Evolutionary conservation across 2,113 vertebrate species (phyloP).

Genomic region (Sylvietta virens): DNA sequence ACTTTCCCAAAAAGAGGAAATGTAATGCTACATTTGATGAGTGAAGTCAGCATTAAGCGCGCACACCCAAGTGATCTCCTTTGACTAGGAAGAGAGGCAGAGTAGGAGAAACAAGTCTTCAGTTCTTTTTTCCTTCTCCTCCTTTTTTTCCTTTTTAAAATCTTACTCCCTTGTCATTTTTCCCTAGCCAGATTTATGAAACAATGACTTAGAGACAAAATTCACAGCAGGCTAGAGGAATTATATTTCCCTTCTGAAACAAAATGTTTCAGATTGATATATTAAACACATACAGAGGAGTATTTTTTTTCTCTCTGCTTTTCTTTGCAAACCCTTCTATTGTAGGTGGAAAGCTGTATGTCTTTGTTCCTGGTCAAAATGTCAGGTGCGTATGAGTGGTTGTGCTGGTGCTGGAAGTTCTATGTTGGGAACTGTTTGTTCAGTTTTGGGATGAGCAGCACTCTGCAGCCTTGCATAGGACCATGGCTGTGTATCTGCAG

Average conservation of each 20-base stretch:
- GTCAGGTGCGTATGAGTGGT: not conserved
- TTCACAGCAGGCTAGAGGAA: not conserved
- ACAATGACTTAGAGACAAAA: not conserved
- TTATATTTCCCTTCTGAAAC: not conserved
- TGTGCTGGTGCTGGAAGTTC: not conserved
- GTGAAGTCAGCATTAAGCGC: not conserved
- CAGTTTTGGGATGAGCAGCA: not conserved
- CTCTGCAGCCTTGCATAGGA: accelerated
- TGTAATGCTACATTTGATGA: not conserved
- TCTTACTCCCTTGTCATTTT: not conserved
- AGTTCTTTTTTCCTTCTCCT: not conserved
- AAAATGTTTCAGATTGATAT: not conserved
- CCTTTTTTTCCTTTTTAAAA: accelerated
- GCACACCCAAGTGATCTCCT: not conserved
- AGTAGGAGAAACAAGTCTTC: not conserved
- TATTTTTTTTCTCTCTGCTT: not conserved
- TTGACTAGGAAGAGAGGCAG: not conserved
- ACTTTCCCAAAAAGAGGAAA: not conserved
- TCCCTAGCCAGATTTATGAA: not conserved
- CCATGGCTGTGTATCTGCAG: not conserved
- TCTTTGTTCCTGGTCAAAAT: not conserved
- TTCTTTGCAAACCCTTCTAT: not conserved
- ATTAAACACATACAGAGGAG: not conserved
- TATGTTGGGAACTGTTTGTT: not conserved
- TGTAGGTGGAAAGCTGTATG: not conserved